Base-by-base conservation (phyloP, 2,797 vertebrate species). In the Tangara arthus region DNA sequence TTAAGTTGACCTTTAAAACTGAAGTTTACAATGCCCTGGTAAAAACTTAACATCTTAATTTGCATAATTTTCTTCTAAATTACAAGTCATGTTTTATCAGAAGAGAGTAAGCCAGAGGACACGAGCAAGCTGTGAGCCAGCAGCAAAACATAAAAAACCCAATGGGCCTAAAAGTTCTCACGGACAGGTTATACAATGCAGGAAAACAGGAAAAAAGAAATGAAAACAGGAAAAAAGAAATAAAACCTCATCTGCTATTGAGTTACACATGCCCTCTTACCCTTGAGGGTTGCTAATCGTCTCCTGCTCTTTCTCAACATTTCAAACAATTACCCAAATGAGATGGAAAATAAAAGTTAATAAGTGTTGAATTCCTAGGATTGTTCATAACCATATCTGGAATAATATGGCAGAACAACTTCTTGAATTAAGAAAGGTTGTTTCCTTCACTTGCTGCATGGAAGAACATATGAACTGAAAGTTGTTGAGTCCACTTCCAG, bases 21-120 rank as follows among this genome's bases (percentile, higher is more conserved):
- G 79, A 96, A 85, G 94, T 94, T 89, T 94, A 30, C 34, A 90
- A 83, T 94, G 87, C 70, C 50, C 84, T 94, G 41, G 59, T 87
- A 92, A 95, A 87, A 92, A 95, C 47, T 93, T 92, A 95, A n/a
- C 42, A 73, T 89, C 46, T 83, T 93, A 63, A 81, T 95, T 96
- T 94, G 91, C 95, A 95, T 78, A 88, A 87, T 93, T 95, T 95
- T 83, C 90, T 85, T 91, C 89, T 81, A 81, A 97, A 95, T 94
- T 90, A 85, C 72, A 72, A 96, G 81, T 93, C 85, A 84, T 89
- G 41, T 66, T 90, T 90, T 92, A 91, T 95, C 80, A 90, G 79
- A 47, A 44, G 56, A 28, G 80, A 95, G 42, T 22, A 75, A 90
- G 88, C 94, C 75, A 49, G 84, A 88, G 66, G 88, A 87, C 27